phyloP scores from a whole-genome alignment of 2,113 vertebrate genomes.

The Malurus melanocephalus region DNA sequence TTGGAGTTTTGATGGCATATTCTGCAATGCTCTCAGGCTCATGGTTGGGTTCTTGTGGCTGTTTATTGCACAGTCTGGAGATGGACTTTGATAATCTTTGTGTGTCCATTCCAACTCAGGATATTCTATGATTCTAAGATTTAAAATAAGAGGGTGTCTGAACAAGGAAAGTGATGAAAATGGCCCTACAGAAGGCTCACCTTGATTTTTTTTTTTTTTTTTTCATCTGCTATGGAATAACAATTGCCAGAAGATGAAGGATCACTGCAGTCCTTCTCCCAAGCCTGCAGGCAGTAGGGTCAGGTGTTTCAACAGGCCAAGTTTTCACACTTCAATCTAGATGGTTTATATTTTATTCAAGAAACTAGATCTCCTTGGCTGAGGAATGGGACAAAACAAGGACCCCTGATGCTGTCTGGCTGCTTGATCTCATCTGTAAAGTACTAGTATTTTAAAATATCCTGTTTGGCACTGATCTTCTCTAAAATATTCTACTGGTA shows the following conservation, averaged over 20 bases:
- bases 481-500: not conserved
- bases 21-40: not conserved
- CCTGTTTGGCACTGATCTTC: not conserved
- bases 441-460: not conserved
- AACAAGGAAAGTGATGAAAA: not conserved
- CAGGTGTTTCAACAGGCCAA: not conserved
- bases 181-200: not conserved
- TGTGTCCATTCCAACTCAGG: not conserved
- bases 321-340: not conserved
- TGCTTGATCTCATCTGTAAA: not conserved
- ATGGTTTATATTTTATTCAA: not conserved
- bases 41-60: not conserved
- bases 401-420: not conserved
- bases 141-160: not conserved
- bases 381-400: not conserved
- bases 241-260: not conserved
- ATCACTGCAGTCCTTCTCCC: not conserved
- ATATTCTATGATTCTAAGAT: not conserved
- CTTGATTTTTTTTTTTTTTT: not conserved
- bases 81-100: not conserved
- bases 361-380: not conserved
- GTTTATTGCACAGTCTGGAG: not conserved
- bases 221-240: not conserved
- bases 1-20: not conserved
- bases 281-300: not conserved